phyloP scores from a whole-genome alignment of 2,888 invertebrate genomes.

The Caenorhabditis sulstoni region DNA sequence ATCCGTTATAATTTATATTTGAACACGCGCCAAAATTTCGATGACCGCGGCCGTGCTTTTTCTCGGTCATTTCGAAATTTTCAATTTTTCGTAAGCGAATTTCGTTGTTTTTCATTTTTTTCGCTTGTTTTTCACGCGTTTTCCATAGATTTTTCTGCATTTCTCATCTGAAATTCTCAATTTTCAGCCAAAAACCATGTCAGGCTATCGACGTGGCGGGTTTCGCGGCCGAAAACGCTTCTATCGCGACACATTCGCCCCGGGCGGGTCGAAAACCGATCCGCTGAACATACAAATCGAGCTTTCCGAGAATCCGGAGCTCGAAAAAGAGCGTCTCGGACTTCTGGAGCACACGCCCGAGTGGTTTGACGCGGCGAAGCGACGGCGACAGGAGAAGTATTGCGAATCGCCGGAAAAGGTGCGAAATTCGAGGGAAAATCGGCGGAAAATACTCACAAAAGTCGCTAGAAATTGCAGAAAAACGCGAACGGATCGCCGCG shows the following conservation, averaged over 20 bases:
- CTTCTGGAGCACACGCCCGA: slow-evolving; percentile 17
- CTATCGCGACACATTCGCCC: slow-evolving; percentile 47
- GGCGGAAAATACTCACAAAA: neutral
- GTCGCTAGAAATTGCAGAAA: slow-evolving; percentile 8
- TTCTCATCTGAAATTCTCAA: neutral
- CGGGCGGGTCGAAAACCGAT: slow-evolving; percentile 54
- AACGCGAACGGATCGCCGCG: slow-evolving; percentile 15
- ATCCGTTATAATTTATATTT: slow-evolving; percentile 1
- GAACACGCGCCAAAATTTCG: slow-evolving; percentile 7
- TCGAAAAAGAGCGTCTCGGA: slow-evolving; percentile 32
- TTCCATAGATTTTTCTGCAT: neutral
- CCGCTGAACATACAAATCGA: slow-evolving; percentile 57
- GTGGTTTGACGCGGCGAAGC: neutral
- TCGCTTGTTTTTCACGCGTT: neutral
- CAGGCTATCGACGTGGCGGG: slow-evolving; percentile 31
- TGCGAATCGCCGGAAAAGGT: slow-evolving; percentile 3
- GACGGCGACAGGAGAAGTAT: slow-evolving; percentile 1
- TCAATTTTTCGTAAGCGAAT: neutral
- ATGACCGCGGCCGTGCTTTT: neutral
- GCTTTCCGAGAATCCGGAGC: slow-evolving; percentile 25
- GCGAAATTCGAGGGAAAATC: too few relatives aligned
- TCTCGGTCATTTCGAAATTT: neutral
- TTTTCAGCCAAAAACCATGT: slow-evolving; percentile 18
- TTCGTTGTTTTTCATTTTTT: neutral
- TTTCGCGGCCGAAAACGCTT: slow-evolving; percentile 52